These are phyloP conservation scores for Sebastes hubbsi DNA, from an alignment of 2,797 vertebrate genomes.

Conservation along the genomic window DNA sequence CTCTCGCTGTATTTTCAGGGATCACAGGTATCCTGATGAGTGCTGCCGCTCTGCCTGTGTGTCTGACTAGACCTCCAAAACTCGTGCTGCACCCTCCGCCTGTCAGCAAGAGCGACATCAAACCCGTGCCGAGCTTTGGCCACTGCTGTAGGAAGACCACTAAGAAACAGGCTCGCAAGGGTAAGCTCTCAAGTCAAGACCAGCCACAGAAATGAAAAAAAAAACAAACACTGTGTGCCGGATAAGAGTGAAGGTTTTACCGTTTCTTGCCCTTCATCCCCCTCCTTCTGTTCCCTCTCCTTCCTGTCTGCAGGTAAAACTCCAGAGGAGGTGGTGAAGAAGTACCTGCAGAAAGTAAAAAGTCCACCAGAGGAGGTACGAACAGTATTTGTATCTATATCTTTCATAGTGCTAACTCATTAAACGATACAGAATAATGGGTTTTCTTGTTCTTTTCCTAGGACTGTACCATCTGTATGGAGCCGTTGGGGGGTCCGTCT, in stretches of 20 bases:
- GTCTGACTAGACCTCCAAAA: conserved; percentile 94
- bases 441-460: conserved; percentile 30
- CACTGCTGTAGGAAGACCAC: conserved; percentile 93
- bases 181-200: conserved; percentile 64
- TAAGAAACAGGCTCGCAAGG: conserved; percentile 94
- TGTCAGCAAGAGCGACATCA: conserved; percentile 93
- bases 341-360: conserved; percentile 93
- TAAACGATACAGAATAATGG: not conserved
- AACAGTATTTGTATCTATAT: not conserved
- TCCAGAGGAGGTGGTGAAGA: conserved; percentile 93
- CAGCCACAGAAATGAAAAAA: not conserved
- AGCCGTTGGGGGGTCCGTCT: conserved; percentile 87
- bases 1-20: conserved; percentile 74
- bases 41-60: conserved; percentile 92
- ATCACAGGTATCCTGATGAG: conserved; percentile 98
- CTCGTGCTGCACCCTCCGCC: conserved; percentile 92
- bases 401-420: not conserved
- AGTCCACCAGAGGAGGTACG: conserved; percentile 91
- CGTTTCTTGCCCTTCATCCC: not conserved
- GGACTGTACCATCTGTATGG: conserved; percentile 97
- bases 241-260: not conserved
- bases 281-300: not conserved
- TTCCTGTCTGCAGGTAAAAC: conserved; percentile 85
- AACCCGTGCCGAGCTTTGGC: conserved; percentile 90
- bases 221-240: not conserved